These are phyloP conservation scores for honey bee (Apis mellifera) DNA, from an alignment of 1,140 invertebrate species.

Conservation along the genomic window Amel_HAv3.1 CM009941.2:16059501-16060000, in stretches of 20 bases:
- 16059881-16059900: not conserved
- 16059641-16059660: constrained; percentile 69
- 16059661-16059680: not conserved
- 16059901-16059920: not conserved
- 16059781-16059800: not conserved
- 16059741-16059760: not conserved
- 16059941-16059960: constrained; percentile 76
- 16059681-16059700: not conserved
- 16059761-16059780: not conserved
- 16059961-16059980: constrained; percentile 68
- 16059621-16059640: constrained; percentile 77
- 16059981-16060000: constrained; percentile 71
- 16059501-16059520: constrained; percentile 37
- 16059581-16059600: constrained; percentile 72
- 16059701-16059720: not conserved
- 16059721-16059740: not conserved
- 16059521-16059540: not conserved
- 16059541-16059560: constrained; percentile 2
- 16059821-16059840: not conserved
- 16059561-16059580: constrained; percentile 74
- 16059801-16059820: not conserved
- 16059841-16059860: not conserved
- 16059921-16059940: constrained; percentile 76
- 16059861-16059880: not conserved
- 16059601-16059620: constrained; percentile 75